These are phyloP conservation scores for Dysmachus trigonus DNA, from an alignment of 2,888 invertebrate species.

Conservation along the genomic window DNA sequence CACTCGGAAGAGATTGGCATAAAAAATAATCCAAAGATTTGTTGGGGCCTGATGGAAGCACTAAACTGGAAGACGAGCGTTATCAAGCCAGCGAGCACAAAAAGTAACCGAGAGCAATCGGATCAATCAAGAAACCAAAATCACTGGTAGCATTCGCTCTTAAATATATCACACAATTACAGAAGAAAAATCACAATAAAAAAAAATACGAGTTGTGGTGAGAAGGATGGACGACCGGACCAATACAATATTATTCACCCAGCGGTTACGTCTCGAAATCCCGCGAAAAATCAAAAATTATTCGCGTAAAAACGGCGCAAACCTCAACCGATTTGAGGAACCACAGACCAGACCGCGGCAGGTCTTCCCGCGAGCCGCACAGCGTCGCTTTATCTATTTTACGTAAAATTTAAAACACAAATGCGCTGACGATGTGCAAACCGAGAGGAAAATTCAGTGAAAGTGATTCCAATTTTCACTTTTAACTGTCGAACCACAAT, in stretches of 20 bases:
- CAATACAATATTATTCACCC: not conserved
- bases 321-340: not conserved
- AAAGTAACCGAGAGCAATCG: not conserved
- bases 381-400: slow-evolving; percentile 11
- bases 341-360: not conserved
- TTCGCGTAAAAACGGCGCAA: not conserved
- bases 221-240: not conserved
- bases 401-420: slow-evolving; percentile 25
- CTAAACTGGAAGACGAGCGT: slow-evolving; percentile 24
- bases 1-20: not conserved
- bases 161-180: not conserved
- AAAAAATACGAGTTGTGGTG: not conserved
- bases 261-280: not conserved
- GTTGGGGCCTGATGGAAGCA: not conserved
- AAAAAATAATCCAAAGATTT: slow-evolving; percentile 26
- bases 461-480: slow-evolving; percentile 44
- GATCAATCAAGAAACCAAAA: not conserved
- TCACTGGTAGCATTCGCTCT: not conserved
- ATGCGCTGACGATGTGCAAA: not conserved
- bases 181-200: not conserved
- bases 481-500: slow-evolving; percentile 41
- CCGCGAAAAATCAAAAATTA: not conserved
- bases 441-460: slow-evolving; percentile 41
- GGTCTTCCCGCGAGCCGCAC: not conserved
- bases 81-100: not conserved